These are phyloP conservation scores for Lepidocyrtinus sp. DNA, from an alignment of 2,888 invertebrate genomes.

Conservation along the genomic window DNA sequence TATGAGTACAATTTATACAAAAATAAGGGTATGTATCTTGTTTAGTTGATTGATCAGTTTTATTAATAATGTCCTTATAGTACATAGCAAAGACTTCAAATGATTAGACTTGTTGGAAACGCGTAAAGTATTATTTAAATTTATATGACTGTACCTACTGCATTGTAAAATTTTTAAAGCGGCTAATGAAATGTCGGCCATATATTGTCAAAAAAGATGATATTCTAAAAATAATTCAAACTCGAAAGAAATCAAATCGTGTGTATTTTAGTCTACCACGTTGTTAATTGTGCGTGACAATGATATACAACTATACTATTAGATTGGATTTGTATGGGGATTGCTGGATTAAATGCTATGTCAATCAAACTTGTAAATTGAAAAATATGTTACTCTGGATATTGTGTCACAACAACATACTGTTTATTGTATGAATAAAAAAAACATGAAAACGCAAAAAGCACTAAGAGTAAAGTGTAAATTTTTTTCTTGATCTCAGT, in stretches of 20 bases:
- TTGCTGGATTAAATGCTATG: neutral
- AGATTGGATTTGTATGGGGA: neutral
- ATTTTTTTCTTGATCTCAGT: too few relatives aligned
- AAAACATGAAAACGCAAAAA: too few relatives aligned
- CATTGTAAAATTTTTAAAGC: neutral
- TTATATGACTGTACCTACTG: constrained; percentile 34
- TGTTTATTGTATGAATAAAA: too few relatives aligned
- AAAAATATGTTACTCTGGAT: too few relatives aligned
- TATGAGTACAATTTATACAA: constrained; percentile 5
- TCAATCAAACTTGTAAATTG: too few relatives aligned
- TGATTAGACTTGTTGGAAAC: neutral
- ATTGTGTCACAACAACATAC: too few relatives aligned
- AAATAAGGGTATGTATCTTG: too few relatives aligned
- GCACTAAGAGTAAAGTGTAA: too few relatives aligned
- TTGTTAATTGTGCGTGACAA: neutral
- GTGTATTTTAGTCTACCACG: neutral
- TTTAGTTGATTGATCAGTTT: too few relatives aligned
- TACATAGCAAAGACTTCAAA: too few relatives aligned
- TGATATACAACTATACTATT: neutral
- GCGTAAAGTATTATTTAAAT: constrained; percentile 6
- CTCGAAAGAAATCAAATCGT: neutral
- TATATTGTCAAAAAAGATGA: constrained; percentile 1
- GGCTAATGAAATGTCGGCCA: constrained; percentile 8
- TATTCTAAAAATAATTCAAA: neutral
- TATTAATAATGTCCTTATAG: too few relatives aligned